phyloP scores from a whole-genome alignment of 2,113 vertebrate genomes.

The Mystacornis crossleyi region DNA sequence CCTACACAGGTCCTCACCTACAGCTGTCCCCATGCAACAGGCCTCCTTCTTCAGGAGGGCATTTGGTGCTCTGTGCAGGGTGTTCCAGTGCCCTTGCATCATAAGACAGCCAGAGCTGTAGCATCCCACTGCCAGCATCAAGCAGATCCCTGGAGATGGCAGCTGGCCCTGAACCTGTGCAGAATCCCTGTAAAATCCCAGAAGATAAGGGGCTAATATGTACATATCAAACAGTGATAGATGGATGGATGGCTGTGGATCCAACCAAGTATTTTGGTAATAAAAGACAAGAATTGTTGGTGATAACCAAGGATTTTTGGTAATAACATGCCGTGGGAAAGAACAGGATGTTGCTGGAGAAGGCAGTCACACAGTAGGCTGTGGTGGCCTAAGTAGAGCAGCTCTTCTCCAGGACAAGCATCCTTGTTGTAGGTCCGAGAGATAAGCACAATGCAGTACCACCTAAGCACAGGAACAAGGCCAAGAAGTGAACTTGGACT shows the following conservation, averaged over 20 bases:
- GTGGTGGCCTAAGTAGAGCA: not conserved
- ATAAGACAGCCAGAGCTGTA: not conserved
- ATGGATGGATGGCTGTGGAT: not conserved
- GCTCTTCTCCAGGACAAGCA: not conserved
- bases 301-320: not conserved
- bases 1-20: accelerated
- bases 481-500: not conserved
- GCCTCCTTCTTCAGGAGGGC: not conserved
- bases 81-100: accelerated
- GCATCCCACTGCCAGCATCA: accelerated
- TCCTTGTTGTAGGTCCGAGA: not conserved
- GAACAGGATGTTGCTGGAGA: not conserved
- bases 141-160: not conserved
- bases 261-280: not conserved
- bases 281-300: not conserved
- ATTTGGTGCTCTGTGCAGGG: not conserved
- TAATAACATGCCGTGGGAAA: not conserved
- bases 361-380: not conserved
- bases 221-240: not conserved
- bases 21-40: accelerated
- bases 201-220: not conserved
- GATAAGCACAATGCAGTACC: not conserved
- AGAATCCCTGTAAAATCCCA: not conserved
- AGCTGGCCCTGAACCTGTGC: not conserved
- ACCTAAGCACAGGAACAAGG: not conserved